phyloP scores from a whole-genome alignment of 2,888 invertebrate species.

The Zygothrica quintamaculata region DNA sequence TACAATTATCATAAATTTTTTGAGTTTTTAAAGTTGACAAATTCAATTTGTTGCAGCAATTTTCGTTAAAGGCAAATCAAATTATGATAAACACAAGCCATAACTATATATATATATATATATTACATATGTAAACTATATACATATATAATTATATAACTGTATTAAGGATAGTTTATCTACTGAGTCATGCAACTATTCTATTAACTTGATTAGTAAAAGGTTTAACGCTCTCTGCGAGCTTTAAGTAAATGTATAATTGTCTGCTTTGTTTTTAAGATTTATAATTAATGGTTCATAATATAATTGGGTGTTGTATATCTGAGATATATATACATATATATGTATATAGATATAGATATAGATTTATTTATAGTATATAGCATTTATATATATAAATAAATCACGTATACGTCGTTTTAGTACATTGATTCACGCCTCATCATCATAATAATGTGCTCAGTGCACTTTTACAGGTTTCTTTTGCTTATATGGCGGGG shows the following conservation, averaged over 20 bases:
- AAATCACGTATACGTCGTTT: constrained; percentile 3
- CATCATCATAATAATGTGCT: constrained; percentile 53
- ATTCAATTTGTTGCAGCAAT: constrained; percentile 21
- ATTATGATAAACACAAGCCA: neutral
- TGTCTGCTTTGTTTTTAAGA: constrained; percentile 27
- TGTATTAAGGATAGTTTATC: too few relatives aligned
- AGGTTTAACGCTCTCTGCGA: neutral
- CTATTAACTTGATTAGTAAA: neutral
- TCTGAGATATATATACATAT: constrained; percentile 23
- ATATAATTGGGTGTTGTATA: constrained; percentile 21
- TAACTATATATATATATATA: neutral
- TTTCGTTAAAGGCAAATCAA: neutral
- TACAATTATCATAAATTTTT: constrained; percentile 30
- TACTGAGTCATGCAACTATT: constrained; percentile 13
- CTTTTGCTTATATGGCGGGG: constrained; percentile 51
- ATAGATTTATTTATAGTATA: neutral
- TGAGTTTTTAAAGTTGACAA: constrained; percentile 4
- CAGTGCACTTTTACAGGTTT: constrained; percentile 50
- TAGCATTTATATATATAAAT: neutral
- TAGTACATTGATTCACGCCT: constrained; percentile 47
- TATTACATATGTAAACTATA: too few relatives aligned
- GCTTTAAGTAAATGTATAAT: constrained; percentile 9
- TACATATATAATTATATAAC: too few relatives aligned
- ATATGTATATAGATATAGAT: neutral
- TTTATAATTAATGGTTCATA: constrained; percentile 24